Evolutionary conservation across 2,113 vertebrate species (phyloP).

Genomic region (Prietella phreatophila): DNA sequence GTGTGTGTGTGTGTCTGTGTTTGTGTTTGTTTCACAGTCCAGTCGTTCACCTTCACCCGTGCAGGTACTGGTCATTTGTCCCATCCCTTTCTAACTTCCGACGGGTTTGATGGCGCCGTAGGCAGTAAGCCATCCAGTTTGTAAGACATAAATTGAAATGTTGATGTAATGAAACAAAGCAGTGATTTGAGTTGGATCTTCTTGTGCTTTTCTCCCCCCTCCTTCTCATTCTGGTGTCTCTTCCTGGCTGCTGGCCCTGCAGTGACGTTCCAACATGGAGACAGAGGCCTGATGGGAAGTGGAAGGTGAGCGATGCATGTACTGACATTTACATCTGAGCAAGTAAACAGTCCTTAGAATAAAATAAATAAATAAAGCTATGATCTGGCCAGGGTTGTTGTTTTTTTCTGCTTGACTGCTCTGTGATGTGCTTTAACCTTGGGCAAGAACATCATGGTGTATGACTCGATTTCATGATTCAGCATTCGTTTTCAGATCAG

Average conservation of each 20-base stretch:
- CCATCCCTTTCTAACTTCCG: conserved; percentile 66
- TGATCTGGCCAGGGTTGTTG: neutral
- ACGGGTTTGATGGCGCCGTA: conserved; percentile 32
- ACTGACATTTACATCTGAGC: conserved; percentile 26
- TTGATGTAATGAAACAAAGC: neutral
- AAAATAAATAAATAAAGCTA: neutral
- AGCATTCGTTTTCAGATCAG: conserved; percentile 19
- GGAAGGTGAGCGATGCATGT: conserved; percentile 78
- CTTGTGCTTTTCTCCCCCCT: neutral
- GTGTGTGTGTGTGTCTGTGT: conserved; percentile 65
- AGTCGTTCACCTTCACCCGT: conserved; percentile 90
- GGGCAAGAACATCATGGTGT: conserved; percentile 16
- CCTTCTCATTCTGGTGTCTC: neutral
- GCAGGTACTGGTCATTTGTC: conserved; percentile 87
- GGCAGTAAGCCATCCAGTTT: conserved; percentile 42
- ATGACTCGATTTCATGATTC: conserved; percentile 26
- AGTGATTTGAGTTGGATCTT: conserved; percentile 19
- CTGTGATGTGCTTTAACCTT: conserved; percentile 15
- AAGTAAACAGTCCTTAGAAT: conserved; percentile 56
- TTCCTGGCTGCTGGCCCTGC: conserved; percentile 18
- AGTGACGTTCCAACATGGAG: conserved; percentile 99
- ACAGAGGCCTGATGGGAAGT: conserved; percentile 97
- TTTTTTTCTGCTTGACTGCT: neutral
- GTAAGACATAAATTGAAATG: conserved; percentile 18
- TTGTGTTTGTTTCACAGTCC: conserved; percentile 90